Conservation (phyloP, 2,113 vertebrate genomes). For the Hippocampus guttulatus region DNA sequence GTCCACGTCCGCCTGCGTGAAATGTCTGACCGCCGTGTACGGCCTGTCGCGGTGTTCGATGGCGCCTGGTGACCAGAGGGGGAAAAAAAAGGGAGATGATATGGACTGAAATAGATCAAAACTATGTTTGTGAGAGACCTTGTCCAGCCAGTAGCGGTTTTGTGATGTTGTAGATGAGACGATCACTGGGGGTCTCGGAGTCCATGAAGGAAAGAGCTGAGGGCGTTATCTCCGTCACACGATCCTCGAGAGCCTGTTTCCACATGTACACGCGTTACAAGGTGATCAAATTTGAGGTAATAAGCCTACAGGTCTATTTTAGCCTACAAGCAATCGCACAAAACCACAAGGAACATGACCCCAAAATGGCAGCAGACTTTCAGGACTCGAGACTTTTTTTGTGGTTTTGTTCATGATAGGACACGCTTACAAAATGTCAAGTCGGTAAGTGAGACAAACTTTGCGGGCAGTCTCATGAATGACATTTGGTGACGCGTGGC, state of each 20-base stretch:
- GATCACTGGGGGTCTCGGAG: conserved; percentile 76
- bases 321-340: no score
- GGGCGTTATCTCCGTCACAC: conserved; percentile 82
- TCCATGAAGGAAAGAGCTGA: conserved; percentile 86
- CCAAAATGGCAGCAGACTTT: no score
- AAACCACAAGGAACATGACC: no score
- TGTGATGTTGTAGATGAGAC: conserved; percentile 89
- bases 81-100: background rate
- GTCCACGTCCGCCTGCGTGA: conserved; percentile 88
- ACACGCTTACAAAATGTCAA: no score
- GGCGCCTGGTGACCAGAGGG: conserved; percentile 64
- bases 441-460: no score
- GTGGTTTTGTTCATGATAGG: no score
- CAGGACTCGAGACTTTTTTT: no score
- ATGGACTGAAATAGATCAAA: background rate
- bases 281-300: background rate
- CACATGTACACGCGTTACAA: conserved; percentile 4
- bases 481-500: conserved; percentile 1
- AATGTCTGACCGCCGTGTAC: conserved; percentile 65
- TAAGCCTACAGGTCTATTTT: no score
- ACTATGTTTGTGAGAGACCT: conserved; percentile 69
- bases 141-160: conserved; percentile 79
- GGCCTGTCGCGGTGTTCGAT: conserved; percentile 83
- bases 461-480: background rate
- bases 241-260: conserved; percentile 85